A percentile compares a stretch with the other conserved stretches of the same genome.
Evolutionary conservation across 2,888 invertebrate genomes (phyloP).

Genomic region (Acrobasis repandana): DNA sequence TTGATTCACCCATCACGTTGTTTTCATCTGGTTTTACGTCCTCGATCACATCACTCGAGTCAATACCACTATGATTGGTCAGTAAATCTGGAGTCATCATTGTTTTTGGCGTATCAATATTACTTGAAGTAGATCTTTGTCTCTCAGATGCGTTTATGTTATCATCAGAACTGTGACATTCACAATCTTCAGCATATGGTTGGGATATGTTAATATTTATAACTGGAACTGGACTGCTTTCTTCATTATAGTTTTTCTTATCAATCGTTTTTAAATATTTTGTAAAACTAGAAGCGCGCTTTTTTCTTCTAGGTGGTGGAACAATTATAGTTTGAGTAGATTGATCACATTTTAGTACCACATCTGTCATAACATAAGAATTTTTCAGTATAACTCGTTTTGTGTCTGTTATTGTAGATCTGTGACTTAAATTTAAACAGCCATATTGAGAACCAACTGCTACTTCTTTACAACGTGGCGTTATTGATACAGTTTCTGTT

Average conservation of each 20-base stretch:
- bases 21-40: conserved; percentile 24
- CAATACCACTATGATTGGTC: conserved; percentile 80
- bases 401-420: conserved; percentile 59
- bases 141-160: conserved; percentile 48
- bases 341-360: conserved; percentile 48
- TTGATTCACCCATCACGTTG: not conserved
- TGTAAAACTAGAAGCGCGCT: conserved; percentile 42
- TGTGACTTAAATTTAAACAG: conserved; percentile 56
- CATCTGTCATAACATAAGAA: conserved; percentile 70
- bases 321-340: conserved; percentile 62
- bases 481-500: conserved; percentile 70
- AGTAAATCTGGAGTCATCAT: conserved; percentile 81
- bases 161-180: conserved; percentile 77
- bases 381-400: conserved; percentile 52
- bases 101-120: conserved; percentile 31
- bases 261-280: conserved; percentile 46
- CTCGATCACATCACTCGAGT: conserved; percentile 41
- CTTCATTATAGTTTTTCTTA: conserved; percentile 44
- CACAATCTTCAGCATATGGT: conserved; percentile 70
- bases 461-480: conserved; percentile 75
- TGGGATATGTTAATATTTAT: conserved; percentile 85
- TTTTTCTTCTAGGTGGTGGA: conserved; percentile 64
- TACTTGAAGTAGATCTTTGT: conserved; percentile 31
- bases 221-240: conserved; percentile 66
- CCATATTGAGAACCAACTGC: conserved; percentile 64